Evolutionary conservation across 2,113 vertebrate species (phyloP).

Genomic region (Helogale parvula): DNA sequence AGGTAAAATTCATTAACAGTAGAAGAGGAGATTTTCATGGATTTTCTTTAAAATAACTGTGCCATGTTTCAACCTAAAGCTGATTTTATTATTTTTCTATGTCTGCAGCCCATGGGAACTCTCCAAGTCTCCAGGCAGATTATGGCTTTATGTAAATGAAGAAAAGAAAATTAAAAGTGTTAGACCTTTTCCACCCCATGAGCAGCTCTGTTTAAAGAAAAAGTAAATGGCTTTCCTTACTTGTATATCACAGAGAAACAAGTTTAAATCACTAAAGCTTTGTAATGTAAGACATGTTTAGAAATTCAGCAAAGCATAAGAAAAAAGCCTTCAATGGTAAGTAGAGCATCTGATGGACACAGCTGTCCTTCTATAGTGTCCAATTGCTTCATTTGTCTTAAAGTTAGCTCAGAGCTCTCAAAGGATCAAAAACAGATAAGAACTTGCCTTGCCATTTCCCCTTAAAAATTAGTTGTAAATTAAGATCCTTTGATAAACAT

Average conservation of each 20-base stretch:
- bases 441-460: neutral
- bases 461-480: slow-evolving; percentile 21
- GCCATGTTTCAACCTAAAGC: slow-evolving; percentile 57
- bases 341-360: neutral
- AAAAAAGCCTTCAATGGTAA: neutral
- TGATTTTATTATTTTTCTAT: slow-evolving; percentile 57
- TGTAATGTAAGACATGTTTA: neutral
- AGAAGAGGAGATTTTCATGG: neutral
- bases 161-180: slow-evolving; percentile 67
- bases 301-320: slow-evolving; percentile 16
- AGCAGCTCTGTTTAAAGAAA: slow-evolving; percentile 54
- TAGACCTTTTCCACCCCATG: slow-evolving; percentile 44
- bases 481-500: slow-evolving; percentile 28
- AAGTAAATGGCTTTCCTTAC: slow-evolving; percentile 30
- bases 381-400: slow-evolving; percentile 35
- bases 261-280: slow-evolving; percentile 19
- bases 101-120: slow-evolving; percentile 49
- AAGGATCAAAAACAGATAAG: neutral
- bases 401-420: neutral
- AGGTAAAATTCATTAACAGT: slow-evolving; percentile 15
- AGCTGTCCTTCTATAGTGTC: slow-evolving; percentile 23
- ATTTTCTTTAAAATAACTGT: slow-evolving; percentile 53
- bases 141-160: slow-evolving; percentile 62
- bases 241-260: slow-evolving; percentile 46
- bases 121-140: slow-evolving; percentile 54